These are phyloP conservation scores for Mixornis gularis DNA, from an alignment of 2,113 vertebrate species.

Conservation along the genomic window DNA sequence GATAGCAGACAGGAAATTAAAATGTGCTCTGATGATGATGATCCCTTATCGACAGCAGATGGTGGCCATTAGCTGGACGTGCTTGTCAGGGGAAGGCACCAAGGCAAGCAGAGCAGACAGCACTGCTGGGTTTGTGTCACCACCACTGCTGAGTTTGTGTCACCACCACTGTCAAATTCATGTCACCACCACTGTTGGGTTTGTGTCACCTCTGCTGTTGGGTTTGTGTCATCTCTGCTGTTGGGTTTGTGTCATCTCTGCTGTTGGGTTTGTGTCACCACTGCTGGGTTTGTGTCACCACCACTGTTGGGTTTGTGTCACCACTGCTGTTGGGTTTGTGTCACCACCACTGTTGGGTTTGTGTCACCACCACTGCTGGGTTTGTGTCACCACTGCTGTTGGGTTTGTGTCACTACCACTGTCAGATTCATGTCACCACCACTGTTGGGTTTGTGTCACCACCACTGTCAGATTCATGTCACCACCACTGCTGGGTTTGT, in stretches of 20 bases:
- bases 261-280: not conserved
- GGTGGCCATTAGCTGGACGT: conserved; percentile 47
- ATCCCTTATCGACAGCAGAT: conserved; percentile 64
- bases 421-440: not conserved
- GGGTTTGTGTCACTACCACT: not conserved
- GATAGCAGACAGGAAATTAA: conserved; percentile 82
- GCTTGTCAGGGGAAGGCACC: conserved; percentile 23
- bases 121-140: not conserved
- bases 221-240: not conserved
- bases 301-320: not conserved
- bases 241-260: not conserved
- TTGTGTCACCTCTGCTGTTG: not conserved
- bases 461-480: not conserved
- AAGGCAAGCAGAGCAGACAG: conserved; percentile 11
- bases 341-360: not conserved
- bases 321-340: not conserved
- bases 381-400: not conserved
- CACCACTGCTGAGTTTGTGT: not conserved
- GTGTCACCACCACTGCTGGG: not conserved
- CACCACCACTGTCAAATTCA: not conserved
- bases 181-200: not conserved
- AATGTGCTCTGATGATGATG: conserved; percentile 49
- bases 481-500: not conserved
- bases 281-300: not conserved
- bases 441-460: not conserved